Conservation (phyloP, 2,113 vertebrate species). For the Circaetus gallicus region DNA sequence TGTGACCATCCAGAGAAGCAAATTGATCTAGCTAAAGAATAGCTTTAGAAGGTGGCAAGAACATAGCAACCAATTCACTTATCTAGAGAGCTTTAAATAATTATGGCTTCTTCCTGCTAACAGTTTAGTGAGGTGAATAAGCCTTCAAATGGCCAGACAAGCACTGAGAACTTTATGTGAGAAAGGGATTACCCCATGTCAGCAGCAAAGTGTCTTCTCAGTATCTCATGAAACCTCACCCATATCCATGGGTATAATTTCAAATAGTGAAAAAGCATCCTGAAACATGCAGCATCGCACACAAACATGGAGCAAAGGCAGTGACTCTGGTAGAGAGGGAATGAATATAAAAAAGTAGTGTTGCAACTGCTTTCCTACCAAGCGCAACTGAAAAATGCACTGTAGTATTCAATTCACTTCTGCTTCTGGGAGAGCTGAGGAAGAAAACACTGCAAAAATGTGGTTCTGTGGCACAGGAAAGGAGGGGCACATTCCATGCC, state of each 20-base stretch:
- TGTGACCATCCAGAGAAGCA: neutral
- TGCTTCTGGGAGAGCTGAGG: neutral
- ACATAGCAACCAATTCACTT: neutral
- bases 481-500: constrained; percentile 42
- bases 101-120: neutral
- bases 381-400: neutral
- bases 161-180: neutral
- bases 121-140: neutral
- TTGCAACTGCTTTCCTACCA: neutral
- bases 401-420: neutral
- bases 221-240: neutral
- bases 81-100: neutral
- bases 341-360: neutral
- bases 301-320: neutral
- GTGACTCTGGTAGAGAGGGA: neutral
- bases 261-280: neutral
- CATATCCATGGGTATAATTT: fast-evolving
- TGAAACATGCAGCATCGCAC: neutral
- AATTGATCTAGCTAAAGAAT: neutral
- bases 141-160: neutral
- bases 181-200: neutral
- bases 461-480: constrained; percentile 25
- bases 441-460: constrained; percentile 4
- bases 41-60: neutral
- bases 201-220: neutral